These are phyloP conservation scores for Malurus melanocephalus DNA, from an alignment of 2,113 vertebrate species.

Conservation along the genomic window DNA sequence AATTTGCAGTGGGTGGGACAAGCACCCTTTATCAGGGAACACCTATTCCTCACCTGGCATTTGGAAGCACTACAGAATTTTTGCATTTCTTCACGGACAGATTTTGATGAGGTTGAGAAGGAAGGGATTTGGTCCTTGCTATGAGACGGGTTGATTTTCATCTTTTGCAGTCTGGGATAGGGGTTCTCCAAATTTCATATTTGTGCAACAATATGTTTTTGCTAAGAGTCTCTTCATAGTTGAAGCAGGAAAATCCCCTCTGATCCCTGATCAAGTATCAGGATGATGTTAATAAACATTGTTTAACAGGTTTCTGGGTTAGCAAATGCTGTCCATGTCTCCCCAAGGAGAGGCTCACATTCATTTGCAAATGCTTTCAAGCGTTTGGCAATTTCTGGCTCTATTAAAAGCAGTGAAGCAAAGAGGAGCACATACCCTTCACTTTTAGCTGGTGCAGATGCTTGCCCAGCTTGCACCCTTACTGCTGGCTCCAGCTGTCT, in stretches of 20 bases:
- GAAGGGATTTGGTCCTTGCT: not conserved
- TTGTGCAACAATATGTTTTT: not conserved
- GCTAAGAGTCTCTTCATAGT: not conserved
- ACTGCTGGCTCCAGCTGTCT: not conserved
- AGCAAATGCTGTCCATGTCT: not conserved
- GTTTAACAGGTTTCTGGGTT: not conserved
- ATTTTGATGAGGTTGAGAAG: not conserved
- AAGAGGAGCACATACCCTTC: not conserved
- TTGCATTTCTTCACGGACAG: not conserved
- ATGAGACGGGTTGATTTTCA: not conserved
- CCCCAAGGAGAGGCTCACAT: not conserved
- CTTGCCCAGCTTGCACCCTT: not conserved
- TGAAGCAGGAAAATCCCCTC: not conserved
- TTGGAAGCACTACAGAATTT: not conserved
- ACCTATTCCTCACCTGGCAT: not conserved
- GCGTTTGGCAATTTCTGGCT: not conserved
- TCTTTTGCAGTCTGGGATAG: not conserved
- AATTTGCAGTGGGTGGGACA: not conserved
- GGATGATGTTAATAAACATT: not conserved
- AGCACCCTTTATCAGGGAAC: too few species aligned
- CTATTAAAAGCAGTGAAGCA: not conserved
- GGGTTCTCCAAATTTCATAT: not conserved
- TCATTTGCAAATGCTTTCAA: not conserved
- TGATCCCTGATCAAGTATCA: not conserved
- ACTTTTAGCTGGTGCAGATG: not conserved